Percentiles rank a stretch among this genome's conserved stretches.
These are phyloP conservation scores for Cylloceria caligata DNA, from an alignment of 2,888 invertebrate genomes.

Conservation along the genomic window DNA sequence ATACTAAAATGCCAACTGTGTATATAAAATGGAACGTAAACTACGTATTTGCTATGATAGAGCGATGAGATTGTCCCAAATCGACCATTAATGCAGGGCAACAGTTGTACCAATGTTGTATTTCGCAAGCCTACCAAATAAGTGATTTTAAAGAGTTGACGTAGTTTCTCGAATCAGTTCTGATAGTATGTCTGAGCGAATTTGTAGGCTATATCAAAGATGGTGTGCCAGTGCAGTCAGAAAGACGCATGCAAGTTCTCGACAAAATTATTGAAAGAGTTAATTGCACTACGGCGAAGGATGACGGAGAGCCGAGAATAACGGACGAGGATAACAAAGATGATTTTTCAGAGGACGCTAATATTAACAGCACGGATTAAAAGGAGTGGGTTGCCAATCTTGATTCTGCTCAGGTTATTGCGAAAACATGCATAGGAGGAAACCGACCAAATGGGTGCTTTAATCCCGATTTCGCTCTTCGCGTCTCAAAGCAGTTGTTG, in stretches of 20 bases:
- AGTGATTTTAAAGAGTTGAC: constrained; percentile 35
- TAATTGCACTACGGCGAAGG: constrained; percentile 10
- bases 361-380: constrained; percentile 53
- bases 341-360: not conserved
- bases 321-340: constrained; percentile 1
- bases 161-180: constrained; percentile 61
- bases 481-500: constrained; percentile 50
- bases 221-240: not conserved
- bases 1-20: not conserved
- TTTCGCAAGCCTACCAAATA: constrained; percentile 66
- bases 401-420: constrained; percentile 27
- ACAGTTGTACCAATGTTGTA: constrained; percentile 59
- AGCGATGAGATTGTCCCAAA: constrained; percentile 63
- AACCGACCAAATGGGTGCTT: constrained; percentile 55
- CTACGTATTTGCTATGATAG: constrained; percentile 63
- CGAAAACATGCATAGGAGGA: not conserved
- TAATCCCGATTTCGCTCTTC: constrained; percentile 51
- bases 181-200: constrained; percentile 19
- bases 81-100: constrained; percentile 35
- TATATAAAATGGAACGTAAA: constrained; percentile 66
- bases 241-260: not conserved
- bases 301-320: constrained; percentile 3
- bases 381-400: constrained; percentile 54
- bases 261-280: constrained; percentile 15
- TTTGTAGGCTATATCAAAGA: not conserved